Base-by-base conservation (phyloP, 2,888 invertebrate genomes). In the Pterostichus madidus region DNA sequence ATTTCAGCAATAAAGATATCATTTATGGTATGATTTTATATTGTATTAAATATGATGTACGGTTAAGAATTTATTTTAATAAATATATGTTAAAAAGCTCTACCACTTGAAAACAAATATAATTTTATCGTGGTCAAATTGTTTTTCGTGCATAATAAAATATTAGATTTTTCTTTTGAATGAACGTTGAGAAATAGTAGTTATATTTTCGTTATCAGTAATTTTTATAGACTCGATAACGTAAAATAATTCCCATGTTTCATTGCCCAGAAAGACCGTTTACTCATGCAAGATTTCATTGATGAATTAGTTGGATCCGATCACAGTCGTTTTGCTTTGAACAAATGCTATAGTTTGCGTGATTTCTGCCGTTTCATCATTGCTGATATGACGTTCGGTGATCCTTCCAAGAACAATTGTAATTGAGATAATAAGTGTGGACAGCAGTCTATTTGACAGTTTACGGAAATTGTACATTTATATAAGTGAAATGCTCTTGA, bases 401-500 rank as follows among this genome's bases (percentile, higher is more conserved):
- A 49, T 7, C 49, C n/a, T 49, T 49, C 49, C 49, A 49, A 10
- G 49, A 49, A 49, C 49, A 49, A 49, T 49, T 7, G 49, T 49
- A 13, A 49, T 49, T 49, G 49, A 49, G 49, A 49, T 49, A 49
- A 49, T 49, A 49, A 49, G 49, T 49, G 49, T 49, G 11, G 13
- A 49, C 49, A n/a, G 10, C n/a, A 49, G 11, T 49, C 5, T n/a
- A 49, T 11, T 49, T 49, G 49, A 49, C 49, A 49, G 49, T 11
- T 49, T 49, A 49, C 6, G 49, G 49, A 49, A 49, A n/a, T 49
- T n/a, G 13, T 49, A n/a, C n/a, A 49, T 49, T 49, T 49, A 49
- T 39, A 1, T 49, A 49, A 49, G 11, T 49, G 49, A 39, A 39
- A 49, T 49, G 49, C 0, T n/a, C 49, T 49, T 49, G 49, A 49